These are phyloP conservation scores for Pelmatolapia mariae DNA, from an alignment of 2,113 vertebrate species.

Conservation along the genomic window DNA sequence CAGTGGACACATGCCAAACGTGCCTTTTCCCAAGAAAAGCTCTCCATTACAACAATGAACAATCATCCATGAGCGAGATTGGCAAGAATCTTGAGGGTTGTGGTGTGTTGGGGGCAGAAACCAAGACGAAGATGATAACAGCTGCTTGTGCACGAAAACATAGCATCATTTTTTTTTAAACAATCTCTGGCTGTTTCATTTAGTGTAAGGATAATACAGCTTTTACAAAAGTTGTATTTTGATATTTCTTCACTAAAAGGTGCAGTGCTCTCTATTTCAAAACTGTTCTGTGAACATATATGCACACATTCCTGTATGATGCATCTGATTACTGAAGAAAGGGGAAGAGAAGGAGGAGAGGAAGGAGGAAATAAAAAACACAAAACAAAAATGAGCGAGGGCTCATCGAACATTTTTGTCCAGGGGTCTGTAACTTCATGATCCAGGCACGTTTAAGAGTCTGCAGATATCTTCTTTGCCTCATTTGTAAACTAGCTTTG, in stretches of 20 bases:
- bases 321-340: neutral
- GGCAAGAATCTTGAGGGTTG: neutral
- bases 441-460: neutral
- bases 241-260: neutral
- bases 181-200: neutral
- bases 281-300: neutral
- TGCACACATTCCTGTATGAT: neutral
- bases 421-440: neutral
- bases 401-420: neutral
- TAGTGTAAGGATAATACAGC: neutral
- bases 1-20: neutral
- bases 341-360: neutral
- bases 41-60: neutral
- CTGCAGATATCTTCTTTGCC: neutral
- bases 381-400: neutral
- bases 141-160: neutral
- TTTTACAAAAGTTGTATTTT: neutral
- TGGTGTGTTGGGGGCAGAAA: neutral
- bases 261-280: neutral
- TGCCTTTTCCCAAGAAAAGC: neutral
- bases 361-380: neutral
- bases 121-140: neutral
- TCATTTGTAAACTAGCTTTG: neutral
- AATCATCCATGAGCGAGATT: rapidly evolving
- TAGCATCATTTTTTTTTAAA: neutral